Percentiles rank a stretch among this genome's conserved stretches.
Evolutionary conservation across 2,797 vertebrate species (phyloP).

Genomic region (Clarias fuscus): DNA sequence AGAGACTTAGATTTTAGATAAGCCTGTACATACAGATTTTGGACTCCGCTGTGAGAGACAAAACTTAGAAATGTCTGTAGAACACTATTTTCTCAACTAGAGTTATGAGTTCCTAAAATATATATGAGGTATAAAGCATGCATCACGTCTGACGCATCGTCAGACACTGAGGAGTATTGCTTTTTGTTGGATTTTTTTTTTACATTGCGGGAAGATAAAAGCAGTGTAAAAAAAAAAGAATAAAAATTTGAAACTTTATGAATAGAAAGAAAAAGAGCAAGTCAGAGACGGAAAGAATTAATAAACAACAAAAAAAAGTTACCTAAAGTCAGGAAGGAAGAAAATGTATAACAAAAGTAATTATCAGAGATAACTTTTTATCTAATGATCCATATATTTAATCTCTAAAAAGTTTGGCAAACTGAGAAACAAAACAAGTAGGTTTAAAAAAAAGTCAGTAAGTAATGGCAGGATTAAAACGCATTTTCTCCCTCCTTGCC

Average conservation of each 20-base stretch:
- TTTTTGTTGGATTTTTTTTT: not conserved
- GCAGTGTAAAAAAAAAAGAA: not conserved
- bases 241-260: not conserved
- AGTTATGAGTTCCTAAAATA: conserved; percentile 22
- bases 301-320: not conserved
- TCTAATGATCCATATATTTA: too few relatives aligned
- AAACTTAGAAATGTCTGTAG: not conserved
- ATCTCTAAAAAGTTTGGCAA: not conserved
- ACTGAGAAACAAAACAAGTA: not conserved
- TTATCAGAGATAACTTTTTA: too few relatives aligned
- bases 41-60: not conserved
- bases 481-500: not conserved
- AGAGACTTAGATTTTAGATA: conserved; percentile 9
- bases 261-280: not conserved
- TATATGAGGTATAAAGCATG: not conserved
- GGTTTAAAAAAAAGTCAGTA: not conserved
- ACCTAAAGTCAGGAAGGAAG: not conserved
- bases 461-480: not conserved
- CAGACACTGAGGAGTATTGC: not conserved
- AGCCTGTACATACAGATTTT: not conserved
- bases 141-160: not conserved
- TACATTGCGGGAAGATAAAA: not conserved
- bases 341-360: not conserved
- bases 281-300: not conserved
- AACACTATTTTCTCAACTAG: conserved; percentile 4